Conservation (phyloP, 2,888 invertebrate species). For the Argyra leucocephala region DNA sequence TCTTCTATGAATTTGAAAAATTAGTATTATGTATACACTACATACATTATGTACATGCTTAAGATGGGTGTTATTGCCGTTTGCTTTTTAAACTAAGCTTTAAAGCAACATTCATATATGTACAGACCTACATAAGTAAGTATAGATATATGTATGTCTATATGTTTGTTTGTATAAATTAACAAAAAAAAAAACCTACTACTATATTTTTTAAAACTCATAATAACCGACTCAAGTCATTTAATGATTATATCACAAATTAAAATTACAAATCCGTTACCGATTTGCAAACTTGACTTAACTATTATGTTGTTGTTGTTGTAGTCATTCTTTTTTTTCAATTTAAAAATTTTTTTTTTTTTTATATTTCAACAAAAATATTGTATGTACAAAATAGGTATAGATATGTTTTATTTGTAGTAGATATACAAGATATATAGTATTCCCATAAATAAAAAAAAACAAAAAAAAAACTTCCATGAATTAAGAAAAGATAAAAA, state of each 20-base stretch:
- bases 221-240: slow-evolving; percentile 6
- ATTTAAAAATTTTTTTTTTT: not conserved
- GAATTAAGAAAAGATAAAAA: not conserved
- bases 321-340: not conserved
- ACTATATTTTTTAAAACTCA: not conserved
- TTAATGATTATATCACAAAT: slow-evolving; percentile 6
- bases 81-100: too few relatives aligned
- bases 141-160: too few relatives aligned
- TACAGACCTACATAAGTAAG: too few relatives aligned
- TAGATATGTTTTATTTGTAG: too few relatives aligned
- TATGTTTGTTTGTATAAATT: too few relatives aligned
- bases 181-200: not conserved
- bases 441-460: not conserved
- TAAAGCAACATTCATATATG: too few relatives aligned
- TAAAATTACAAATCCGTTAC: slow-evolving; percentile 6
- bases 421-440: too few relatives aligned
- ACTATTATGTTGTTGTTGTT: slow-evolving; percentile 1
- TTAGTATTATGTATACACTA: too few relatives aligned
- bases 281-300: slow-evolving; percentile 6
- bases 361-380: not conserved
- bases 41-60: too few relatives aligned
- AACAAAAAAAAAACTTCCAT: not conserved
- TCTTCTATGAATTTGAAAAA: too few relatives aligned
- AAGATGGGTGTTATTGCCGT: too few relatives aligned
- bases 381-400: too few relatives aligned